Conservation (phyloP, 2,797 vertebrate genomes). For the Sparus aurata region DNA sequence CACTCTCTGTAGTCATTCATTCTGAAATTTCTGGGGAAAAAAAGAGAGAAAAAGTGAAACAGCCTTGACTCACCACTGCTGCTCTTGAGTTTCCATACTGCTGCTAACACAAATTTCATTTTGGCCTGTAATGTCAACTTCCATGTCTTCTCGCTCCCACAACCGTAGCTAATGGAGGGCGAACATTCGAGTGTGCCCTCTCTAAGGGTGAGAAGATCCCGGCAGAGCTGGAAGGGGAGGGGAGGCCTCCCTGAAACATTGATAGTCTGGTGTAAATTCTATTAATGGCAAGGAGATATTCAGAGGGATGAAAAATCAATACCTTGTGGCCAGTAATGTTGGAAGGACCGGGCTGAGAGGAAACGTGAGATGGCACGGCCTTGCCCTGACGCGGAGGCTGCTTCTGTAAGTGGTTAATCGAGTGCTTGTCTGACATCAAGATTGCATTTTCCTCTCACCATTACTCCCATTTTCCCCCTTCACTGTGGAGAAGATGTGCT, state of each 20-base stretch:
- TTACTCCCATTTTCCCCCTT: conserved; percentile 68
- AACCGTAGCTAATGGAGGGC: conserved; percentile 78
- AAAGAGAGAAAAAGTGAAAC: conserved; percentile 24
- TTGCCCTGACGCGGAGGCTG: conserved; percentile 53
- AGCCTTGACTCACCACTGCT: conserved; percentile 71
- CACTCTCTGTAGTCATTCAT: not conserved
- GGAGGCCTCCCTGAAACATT: conserved; percentile 71
- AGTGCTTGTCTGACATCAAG: conserved; percentile 76
- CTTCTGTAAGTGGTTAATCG: conserved; percentile 80
- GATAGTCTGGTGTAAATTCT: conserved; percentile 79
- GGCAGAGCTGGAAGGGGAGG: conserved; percentile 52
- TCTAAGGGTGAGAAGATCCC: conserved; percentile 50
- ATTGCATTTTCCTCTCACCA: conserved; percentile 80
- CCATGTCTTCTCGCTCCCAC: conserved; percentile 76
- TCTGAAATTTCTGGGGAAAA: not conserved
- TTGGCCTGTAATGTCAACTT: conserved; percentile 72
- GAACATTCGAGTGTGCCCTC: conserved; percentile 42
- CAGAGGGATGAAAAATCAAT: conserved; percentile 83
- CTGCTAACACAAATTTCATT: conserved; percentile 74
- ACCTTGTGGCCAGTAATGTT: conserved; percentile 86
- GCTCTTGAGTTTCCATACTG: conserved; percentile 67
- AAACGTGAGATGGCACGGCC: conserved; percentile 81
- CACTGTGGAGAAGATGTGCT: conserved; percentile 57
- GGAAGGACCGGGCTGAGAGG: conserved; percentile 84
- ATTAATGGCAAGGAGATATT: conserved; percentile 80